Evolutionary conservation across 2,888 invertebrate genomes (phyloP).

Genomic region (Drosophila pseudotalamancana): DNA sequence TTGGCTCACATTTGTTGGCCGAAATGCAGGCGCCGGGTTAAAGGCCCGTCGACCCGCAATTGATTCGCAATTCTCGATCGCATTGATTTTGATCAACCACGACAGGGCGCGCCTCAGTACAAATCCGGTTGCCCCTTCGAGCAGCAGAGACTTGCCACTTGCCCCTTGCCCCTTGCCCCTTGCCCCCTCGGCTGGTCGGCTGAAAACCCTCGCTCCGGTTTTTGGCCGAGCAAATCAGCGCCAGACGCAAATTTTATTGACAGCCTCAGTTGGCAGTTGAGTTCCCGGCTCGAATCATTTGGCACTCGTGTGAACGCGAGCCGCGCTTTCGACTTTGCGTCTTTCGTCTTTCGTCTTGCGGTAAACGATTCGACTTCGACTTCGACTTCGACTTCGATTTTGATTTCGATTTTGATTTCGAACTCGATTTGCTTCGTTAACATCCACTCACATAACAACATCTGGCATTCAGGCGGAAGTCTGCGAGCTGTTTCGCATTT

Average conservation of each 20-base stretch:
- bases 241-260: conserved; percentile 77
- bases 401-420: conserved; percentile 2
- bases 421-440: conserved; percentile 7
- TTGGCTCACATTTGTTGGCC: conserved; percentile 46
- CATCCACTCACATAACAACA: conserved; percentile 21
- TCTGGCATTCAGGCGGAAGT: conserved; percentile 32
- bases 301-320: conserved; percentile 70
- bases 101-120: conserved; percentile 67
- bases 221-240: conserved; percentile 54
- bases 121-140: conserved; percentile 10
- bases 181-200: background rate
- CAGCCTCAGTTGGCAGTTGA: conserved; percentile 73
- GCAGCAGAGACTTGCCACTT: too few relatives aligned
- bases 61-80: conserved; percentile 76
- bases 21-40: conserved; percentile 35
- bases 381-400: background rate
- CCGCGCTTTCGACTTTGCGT: conserved; percentile 23
- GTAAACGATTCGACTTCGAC: conserved; percentile 4
- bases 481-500: background rate
- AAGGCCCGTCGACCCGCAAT: conserved; percentile 64
- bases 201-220: background rate
- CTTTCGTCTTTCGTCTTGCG: conserved; percentile 13
- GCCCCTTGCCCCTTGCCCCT: background rate
- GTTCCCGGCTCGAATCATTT: conserved; percentile 58
- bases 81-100: conserved; percentile 78